These are phyloP conservation scores for Ophion ventricosus DNA, from an alignment of 2,888 invertebrate species.

Conservation along the genomic window DNA sequence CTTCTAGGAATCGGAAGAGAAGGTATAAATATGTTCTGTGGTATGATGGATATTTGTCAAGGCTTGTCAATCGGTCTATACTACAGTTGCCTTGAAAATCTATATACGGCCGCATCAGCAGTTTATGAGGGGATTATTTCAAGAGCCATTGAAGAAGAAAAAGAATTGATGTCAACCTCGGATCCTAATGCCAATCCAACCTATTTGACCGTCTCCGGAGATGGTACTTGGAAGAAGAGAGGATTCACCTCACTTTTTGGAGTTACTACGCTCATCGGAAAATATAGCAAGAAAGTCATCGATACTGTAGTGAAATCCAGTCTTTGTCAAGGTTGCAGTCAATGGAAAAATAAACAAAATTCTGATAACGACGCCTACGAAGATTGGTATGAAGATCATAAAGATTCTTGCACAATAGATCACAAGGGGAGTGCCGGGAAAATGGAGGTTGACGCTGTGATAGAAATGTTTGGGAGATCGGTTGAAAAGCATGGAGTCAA, in stretches of 20 bases:
- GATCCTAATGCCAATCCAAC: conserved; percentile 24
- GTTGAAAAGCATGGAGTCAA: conserved; percentile 31
- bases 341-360: no score
- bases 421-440: conserved; percentile 35
- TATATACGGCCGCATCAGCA: conserved; percentile 8
- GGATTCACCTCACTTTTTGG: conserved; percentile 53
- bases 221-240: conserved; percentile 56
- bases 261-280: conserved; percentile 41
- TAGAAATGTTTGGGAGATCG: conserved; percentile 52
- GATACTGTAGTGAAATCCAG: conserved; percentile 55
- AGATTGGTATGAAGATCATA: no score
- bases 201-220: conserved; percentile 43
- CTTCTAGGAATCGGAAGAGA: conserved; percentile 44
- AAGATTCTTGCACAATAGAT: conserved; percentile 14
- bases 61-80: no score
- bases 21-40: conserved; percentile 41
- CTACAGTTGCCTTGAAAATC: no score
- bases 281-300: conserved; percentile 45
- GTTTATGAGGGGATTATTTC: conserved; percentile 34
- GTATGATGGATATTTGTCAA: no score
- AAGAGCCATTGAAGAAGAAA: conserved; percentile 36
- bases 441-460: conserved; percentile 44
- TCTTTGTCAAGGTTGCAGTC: conserved; percentile 62
- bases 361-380: no score
- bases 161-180: conserved; percentile 40